phyloP scores from a whole-genome alignment of 2,113 vertebrate species.

The Aythya baeri region DNA sequence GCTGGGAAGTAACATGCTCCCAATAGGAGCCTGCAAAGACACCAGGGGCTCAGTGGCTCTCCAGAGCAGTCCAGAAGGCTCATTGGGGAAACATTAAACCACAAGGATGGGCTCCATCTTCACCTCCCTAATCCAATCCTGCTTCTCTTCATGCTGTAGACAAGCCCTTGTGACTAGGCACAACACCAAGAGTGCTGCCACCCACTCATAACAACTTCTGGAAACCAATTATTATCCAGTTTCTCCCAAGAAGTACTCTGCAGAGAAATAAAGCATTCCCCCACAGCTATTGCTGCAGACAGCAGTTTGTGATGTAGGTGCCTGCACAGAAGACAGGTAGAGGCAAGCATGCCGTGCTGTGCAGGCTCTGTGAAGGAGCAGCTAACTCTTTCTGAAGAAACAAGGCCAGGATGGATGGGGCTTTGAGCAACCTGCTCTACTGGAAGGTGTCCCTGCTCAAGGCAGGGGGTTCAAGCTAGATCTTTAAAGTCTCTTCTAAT shows the following conservation, averaged over 20 bases:
- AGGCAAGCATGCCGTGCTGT: neutral
- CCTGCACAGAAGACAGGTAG: neutral
- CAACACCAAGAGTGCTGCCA: neutral
- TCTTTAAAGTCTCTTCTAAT: neutral
- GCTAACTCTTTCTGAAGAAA: neutral
- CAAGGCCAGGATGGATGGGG: neutral
- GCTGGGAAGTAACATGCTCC: neutral
- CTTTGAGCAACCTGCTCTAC: neutral
- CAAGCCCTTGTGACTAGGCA: neutral
- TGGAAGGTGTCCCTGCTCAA: neutral
- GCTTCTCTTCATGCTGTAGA: neutral
- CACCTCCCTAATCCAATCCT: neutral
- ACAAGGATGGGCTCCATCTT: neutral
- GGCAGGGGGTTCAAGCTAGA: neutral
- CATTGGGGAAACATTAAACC: neutral
- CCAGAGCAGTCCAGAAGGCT: neutral
- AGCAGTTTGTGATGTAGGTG: fast-evolving
- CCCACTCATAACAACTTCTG: neutral
- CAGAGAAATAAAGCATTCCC: neutral
- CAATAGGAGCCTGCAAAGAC: neutral
- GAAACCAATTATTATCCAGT: neutral
- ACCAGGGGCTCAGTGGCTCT: neutral
- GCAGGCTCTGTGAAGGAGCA: fast-evolving
- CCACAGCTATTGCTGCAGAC: neutral
- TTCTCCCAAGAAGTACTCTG: neutral